Conservation (phyloP, 1,140 invertebrate species). For the Zaprionus nigranus region DNA sequence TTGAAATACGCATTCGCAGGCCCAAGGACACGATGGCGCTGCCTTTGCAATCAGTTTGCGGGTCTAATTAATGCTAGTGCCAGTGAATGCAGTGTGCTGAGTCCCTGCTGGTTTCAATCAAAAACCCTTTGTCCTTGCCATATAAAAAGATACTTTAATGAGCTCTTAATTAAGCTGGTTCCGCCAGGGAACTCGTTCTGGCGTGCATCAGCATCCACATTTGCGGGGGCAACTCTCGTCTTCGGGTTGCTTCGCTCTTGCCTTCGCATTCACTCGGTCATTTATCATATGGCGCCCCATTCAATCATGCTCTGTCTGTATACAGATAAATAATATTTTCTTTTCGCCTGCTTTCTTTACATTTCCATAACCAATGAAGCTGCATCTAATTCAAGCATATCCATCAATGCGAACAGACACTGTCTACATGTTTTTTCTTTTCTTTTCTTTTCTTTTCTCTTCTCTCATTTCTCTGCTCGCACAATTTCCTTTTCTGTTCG, state of each 20-base stretch:
- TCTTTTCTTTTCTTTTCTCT: slow-evolving; percentile 37
- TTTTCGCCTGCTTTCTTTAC: slow-evolving; percentile 44
- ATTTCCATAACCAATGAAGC: slow-evolving; percentile 28
- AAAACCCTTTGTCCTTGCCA: slow-evolving; percentile 4
- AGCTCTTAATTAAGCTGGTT: slow-evolving; percentile 37
- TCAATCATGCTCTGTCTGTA: slow-evolving; percentile 20
- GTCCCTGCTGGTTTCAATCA: slow-evolving; percentile 12
- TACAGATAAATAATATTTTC: slow-evolving; percentile 10
- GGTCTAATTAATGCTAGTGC: slow-evolving; percentile 29
- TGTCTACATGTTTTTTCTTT: slow-evolving; percentile 29
- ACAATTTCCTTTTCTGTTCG: slow-evolving; percentile 72
- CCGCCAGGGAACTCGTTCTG: neutral
- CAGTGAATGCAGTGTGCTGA: slow-evolving; percentile 21
- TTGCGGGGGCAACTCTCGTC: neutral
- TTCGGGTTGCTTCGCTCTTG: neutral
- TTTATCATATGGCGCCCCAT: slow-evolving; percentile 40
- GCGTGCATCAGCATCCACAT: neutral
- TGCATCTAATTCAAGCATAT: slow-evolving; percentile 44
- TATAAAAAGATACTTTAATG: slow-evolving; percentile 30
- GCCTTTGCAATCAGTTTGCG: neutral
- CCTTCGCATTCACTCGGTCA: slow-evolving; percentile 1
- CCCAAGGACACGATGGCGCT: neutral
- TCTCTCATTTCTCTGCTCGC: slow-evolving; percentile 41
- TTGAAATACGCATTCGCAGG: slow-evolving; percentile 1
- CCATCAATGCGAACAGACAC: slow-evolving; percentile 22